These are phyloP conservation scores for Mylabris phalerata DNA, from an alignment of 1,140 invertebrate genomes.

Conservation along the genomic window DNA sequence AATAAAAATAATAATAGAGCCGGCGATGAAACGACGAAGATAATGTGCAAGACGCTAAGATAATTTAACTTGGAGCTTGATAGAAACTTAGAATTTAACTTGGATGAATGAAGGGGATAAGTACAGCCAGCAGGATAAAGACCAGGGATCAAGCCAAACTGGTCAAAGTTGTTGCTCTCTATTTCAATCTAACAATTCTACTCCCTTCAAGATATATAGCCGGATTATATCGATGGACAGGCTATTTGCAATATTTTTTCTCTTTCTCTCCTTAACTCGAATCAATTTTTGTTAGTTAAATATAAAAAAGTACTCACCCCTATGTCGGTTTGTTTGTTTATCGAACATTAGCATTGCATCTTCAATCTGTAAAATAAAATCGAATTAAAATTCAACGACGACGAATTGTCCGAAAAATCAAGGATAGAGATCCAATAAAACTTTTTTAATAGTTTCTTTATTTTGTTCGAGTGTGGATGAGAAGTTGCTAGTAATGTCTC, in stretches of 20 bases:
- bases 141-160: slow-evolving; percentile 8
- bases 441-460: not conserved
- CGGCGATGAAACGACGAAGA: not conserved
- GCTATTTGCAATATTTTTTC: no score
- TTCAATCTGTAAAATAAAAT: slow-evolving; percentile 85
- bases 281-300: no score
- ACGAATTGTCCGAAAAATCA: not conserved
- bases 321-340: slow-evolving; percentile 99
- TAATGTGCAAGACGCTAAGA: slow-evolving; percentile 6
- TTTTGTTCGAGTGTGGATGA: no score
- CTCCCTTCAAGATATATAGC: slow-evolving; percentile 16
- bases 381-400: slow-evolving; percentile 27
- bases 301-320: slow-evolving; percentile 71
- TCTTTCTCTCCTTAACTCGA: no score
- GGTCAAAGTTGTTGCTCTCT: slow-evolving; percentile 22
- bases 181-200: slow-evolving; percentile 18
- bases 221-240: slow-evolving; percentile 8
- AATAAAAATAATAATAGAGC: no score
- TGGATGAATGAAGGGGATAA: slow-evolving; percentile 22
- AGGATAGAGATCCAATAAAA: not conserved
- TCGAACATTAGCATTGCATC: slow-evolving; percentile 99
- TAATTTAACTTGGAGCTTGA: slow-evolving; percentile 7
- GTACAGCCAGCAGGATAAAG: slow-evolving; percentile 14
- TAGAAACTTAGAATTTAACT: slow-evolving; percentile 10
- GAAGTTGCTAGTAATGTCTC: no score